phyloP scores from a whole-genome alignment of 2,888 invertebrate genomes.

The Malthinus flaveolus region DNA sequence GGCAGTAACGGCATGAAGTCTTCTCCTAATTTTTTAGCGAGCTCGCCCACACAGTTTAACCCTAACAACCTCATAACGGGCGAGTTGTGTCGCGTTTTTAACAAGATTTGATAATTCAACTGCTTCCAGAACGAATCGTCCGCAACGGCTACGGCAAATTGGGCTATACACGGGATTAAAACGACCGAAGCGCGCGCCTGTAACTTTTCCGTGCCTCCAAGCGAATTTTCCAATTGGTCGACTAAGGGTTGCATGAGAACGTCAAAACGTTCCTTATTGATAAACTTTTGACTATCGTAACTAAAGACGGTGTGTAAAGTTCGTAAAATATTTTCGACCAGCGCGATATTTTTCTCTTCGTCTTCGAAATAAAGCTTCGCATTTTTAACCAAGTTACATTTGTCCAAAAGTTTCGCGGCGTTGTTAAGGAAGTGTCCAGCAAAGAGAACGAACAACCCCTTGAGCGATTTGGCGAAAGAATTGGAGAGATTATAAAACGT shows the following conservation, averaged over 20 bases:
- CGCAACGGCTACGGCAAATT: slow-evolving; percentile 79
- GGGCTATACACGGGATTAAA: slow-evolving; percentile 78
- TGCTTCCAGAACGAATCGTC: slow-evolving; percentile 90
- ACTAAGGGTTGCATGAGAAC: slow-evolving; percentile 83
- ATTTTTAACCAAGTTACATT: slow-evolving; percentile 67
- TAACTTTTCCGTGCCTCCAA: slow-evolving; percentile 65
- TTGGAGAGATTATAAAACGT: slow-evolving; percentile 84
- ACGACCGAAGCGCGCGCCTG: slow-evolving; percentile 62
- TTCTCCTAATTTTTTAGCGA: slow-evolving; percentile 83
- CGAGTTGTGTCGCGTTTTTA: slow-evolving; percentile 81
- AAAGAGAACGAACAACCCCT: slow-evolving; percentile 88
- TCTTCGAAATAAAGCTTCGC: slow-evolving; percentile 58
- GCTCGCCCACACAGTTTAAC: slow-evolving; percentile 72
- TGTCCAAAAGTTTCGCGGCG: slow-evolving; percentile 71
- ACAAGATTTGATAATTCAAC: slow-evolving; percentile 84
- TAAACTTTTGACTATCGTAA: slow-evolving; percentile 81
- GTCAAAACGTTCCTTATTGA: slow-evolving; percentile 84
- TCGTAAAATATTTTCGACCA: slow-evolving; percentile 73
- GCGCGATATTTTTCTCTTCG: slow-evolving; percentile 61
- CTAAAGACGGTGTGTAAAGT: slow-evolving; percentile 78
- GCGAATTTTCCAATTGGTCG: slow-evolving; percentile 81
- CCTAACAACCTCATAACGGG: slow-evolving; percentile 75
- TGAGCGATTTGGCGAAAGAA: slow-evolving; percentile 78
- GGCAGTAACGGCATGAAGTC: slow-evolving; percentile 87
- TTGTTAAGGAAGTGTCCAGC: slow-evolving; percentile 84